A percentile compares a stretch with the other conserved stretches of the same genome.
These are phyloP conservation scores for Stegastes partitus DNA, from an alignment of 2,113 vertebrate species.

Conservation along the genomic window DNA sequence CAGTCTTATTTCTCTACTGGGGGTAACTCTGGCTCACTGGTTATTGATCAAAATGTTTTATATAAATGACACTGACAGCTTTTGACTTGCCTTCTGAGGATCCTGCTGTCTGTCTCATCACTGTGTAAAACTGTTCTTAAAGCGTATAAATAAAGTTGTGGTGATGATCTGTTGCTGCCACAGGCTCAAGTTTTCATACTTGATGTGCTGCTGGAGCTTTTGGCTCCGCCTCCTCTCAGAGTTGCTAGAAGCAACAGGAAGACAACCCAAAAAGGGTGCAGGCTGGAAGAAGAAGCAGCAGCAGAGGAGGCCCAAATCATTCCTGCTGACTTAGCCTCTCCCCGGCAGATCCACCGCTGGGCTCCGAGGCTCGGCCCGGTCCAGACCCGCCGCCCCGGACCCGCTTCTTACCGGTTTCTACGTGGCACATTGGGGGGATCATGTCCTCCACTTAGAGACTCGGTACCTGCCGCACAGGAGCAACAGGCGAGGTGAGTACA, in stretches of 20 bases:
- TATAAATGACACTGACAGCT: too few species aligned
- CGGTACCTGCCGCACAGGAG: slow-evolving; percentile 54
- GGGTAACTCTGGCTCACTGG: too few species aligned
- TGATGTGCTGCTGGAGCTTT: neutral
- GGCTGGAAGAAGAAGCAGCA: slow-evolving; percentile 42
- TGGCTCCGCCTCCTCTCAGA: slow-evolving; percentile 68
- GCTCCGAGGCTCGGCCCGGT: neutral
- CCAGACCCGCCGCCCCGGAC: slow-evolving; percentile 16
- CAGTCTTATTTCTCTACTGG: too few species aligned
- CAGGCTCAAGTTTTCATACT: neutral
- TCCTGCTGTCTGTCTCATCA: too few species aligned
- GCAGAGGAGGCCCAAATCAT: slow-evolving; percentile 53
- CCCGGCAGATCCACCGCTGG: slow-evolving; percentile 18
- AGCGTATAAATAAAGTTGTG: too few species aligned
- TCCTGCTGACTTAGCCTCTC: slow-evolving; percentile 22
- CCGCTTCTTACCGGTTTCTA: slow-evolving; percentile 43
- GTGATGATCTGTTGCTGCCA: too few species aligned
- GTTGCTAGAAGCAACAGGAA: slow-evolving; percentile 79
- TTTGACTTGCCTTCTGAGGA: too few species aligned
- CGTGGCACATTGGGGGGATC: slow-evolving; percentile 68
- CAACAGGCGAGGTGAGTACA: slow-evolving; percentile 71
- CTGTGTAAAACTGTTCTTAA: too few species aligned
- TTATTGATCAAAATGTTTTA: too few species aligned
- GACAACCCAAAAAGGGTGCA: slow-evolving; percentile 69
- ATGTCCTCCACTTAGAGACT: slow-evolving; percentile 63